Evolutionary conservation across 1,140 invertebrate species (phyloP).

Genomic region (Andricus grossulariae): DNA sequence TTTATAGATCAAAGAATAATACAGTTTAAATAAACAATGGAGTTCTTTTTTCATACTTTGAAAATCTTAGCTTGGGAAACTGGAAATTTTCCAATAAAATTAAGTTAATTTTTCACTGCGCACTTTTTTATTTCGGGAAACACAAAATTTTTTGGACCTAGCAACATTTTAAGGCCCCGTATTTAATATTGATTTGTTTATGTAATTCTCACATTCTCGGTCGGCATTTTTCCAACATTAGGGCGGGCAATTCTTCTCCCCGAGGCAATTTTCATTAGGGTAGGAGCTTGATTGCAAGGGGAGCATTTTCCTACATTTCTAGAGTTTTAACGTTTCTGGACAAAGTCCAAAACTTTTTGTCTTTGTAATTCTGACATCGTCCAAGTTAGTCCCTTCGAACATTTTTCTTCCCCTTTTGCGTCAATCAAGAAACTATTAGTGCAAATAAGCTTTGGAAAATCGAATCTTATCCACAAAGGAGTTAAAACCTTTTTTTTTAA

Average conservation of each 20-base stretch:
- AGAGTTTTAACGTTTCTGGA: not conserved
- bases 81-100: too few species aligned
- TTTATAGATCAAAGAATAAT: too few species aligned
- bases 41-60: too few species aligned
- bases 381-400: not conserved
- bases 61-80: too few species aligned
- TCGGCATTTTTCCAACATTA: not conserved
- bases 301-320: not conserved
- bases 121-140: too few species aligned
- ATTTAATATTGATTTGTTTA: not conserved
- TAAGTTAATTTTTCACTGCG: too few species aligned
- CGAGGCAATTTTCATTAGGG: not conserved
- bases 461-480: too few species aligned
- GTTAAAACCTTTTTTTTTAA: too few species aligned
- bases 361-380: not conserved
- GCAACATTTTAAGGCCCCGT: too few species aligned
- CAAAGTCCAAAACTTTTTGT: conserved; percentile 1
- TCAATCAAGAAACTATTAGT: not conserved
- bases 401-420: not conserved
- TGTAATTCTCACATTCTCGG: not conserved
- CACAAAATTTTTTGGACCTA: too few species aligned
- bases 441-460: too few species aligned
- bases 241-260: not conserved
- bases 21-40: too few species aligned
- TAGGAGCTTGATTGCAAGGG: not conserved